Evolutionary conservation across 2,888 invertebrate genomes (phyloP).

Genomic region (Camptogramma bilineatum): DNA sequence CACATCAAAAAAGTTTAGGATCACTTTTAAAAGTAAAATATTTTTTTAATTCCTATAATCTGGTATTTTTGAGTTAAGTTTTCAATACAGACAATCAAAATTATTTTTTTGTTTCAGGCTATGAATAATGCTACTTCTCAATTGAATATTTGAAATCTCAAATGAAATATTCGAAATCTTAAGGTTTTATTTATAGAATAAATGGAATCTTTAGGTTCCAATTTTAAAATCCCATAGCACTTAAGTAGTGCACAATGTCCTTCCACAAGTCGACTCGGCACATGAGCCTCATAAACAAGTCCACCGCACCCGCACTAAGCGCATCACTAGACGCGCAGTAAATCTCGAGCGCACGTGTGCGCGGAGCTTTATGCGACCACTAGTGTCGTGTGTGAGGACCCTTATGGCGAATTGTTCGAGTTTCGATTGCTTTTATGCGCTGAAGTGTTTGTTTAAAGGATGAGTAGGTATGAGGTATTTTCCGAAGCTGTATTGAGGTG

Average conservation of each 20-base stretch:
- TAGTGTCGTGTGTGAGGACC: conserved; percentile 40
- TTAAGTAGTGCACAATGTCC: conserved; percentile 24
- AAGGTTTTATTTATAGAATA: too few relatives aligned
- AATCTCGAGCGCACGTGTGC: conserved; percentile 46
- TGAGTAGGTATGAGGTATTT: conserved; percentile 15
- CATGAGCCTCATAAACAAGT: conserved; percentile 42
- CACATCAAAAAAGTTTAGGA: too few relatives aligned
- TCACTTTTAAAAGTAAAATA: too few relatives aligned
- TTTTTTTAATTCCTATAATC: too few relatives aligned
- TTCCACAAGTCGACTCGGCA: conserved; percentile 30
- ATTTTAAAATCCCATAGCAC: conserved; percentile 16
- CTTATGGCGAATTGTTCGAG: conserved; percentile 38
- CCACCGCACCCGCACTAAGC: conserved; percentile 35
- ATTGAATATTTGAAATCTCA: too few relatives aligned
- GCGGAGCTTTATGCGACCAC: conserved; percentile 45
- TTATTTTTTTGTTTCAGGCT: too few relatives aligned
- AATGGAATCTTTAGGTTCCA: too few relatives aligned
- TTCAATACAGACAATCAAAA: too few relatives aligned
- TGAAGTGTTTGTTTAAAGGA: conserved; percentile 25
- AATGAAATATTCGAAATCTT: neutral
- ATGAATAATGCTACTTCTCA: too few relatives aligned
- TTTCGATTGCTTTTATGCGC: conserved; percentile 39
- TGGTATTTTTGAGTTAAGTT: too few relatives aligned
- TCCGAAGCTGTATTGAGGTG: neutral
- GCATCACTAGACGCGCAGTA: conserved; percentile 41